phyloP scores from a whole-genome alignment of 2,113 vertebrate genomes.

The Antidorcas marsupialis region DNA sequence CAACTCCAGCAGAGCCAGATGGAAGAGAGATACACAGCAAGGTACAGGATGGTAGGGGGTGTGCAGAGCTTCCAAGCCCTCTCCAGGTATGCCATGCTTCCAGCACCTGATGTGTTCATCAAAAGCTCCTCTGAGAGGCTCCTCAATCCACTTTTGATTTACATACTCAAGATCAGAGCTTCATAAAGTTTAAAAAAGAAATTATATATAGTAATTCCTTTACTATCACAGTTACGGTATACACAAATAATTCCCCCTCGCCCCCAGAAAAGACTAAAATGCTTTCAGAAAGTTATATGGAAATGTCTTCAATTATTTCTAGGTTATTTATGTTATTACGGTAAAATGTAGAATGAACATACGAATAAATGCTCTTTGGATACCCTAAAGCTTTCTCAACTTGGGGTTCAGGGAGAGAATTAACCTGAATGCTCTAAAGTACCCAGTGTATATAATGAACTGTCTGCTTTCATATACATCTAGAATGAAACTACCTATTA shows the following conservation, averaged over 20 bases:
- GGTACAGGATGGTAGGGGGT: background rate
- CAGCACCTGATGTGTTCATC: background rate
- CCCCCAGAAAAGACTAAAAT: background rate
- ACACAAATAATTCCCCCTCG: background rate
- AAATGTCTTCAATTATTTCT: background rate
- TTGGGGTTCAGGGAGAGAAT: background rate
- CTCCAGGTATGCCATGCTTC: background rate
- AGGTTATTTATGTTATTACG: background rate
- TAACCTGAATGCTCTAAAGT: background rate
- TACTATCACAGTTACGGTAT: background rate
- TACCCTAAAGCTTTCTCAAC: background rate
- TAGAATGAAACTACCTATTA: background rate
- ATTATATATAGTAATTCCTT: background rate
- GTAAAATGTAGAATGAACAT: slow-evolving; percentile 12
- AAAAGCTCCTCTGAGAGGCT: background rate
- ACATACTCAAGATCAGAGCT: background rate
- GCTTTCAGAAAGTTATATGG: background rate
- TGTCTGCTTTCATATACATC: background rate
- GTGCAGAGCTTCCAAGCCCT: background rate
- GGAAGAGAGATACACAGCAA: background rate
- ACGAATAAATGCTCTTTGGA: background rate
- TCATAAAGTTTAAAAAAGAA: background rate
- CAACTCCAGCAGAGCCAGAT: background rate
- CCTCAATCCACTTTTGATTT: background rate
- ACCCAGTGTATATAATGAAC: background rate